Evolutionary conservation across 2,113 vertebrate genomes (phyloP).

Genomic region (Pyxicephalus adspersus): DNA sequence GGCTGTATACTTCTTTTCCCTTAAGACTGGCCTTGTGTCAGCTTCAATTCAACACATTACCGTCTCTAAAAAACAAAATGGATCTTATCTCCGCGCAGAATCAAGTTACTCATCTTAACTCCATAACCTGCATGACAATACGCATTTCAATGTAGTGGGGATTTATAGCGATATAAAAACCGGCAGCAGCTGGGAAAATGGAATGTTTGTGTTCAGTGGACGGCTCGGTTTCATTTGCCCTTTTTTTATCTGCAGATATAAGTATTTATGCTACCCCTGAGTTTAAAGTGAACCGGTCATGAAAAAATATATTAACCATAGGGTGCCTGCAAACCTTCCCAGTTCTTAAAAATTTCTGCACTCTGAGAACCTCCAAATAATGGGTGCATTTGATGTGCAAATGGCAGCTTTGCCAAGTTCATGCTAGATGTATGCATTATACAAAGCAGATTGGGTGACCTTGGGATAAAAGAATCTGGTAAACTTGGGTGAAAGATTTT

Average conservation of each 20-base stretch:
- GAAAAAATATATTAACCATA: no score
- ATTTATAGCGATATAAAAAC: slow-evolving; percentile 47
- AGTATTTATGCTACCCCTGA: slow-evolving; percentile 44
- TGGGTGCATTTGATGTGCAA: no score
- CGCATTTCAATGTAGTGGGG: slow-evolving; percentile 35
- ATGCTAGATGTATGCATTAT: no score
- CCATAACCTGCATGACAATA: slow-evolving; percentile 39
- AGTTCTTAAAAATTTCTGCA: no score
- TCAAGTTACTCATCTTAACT: slow-evolving; percentile 42
- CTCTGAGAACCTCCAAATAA: no score
- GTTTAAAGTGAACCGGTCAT: background rate
- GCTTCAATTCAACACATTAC: slow-evolving; percentile 24
- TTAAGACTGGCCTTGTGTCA: background rate
- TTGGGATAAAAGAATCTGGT: no score
- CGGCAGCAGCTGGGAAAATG: slow-evolving; percentile 16
- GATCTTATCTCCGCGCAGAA: slow-evolving; percentile 10
- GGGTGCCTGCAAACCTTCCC: no score
- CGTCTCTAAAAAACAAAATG: slow-evolving; percentile 31
- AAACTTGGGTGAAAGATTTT: no score
- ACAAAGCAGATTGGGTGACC: no score
- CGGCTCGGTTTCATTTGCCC: slow-evolving; percentile 24
- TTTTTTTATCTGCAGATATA: slow-evolving; percentile 48
- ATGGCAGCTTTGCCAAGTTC: no score
- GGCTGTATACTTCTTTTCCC: background rate
- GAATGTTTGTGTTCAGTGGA: slow-evolving; percentile 19